A percentile compares a stretch with the other conserved stretches of the same genome.
Conservation (phyloP, 1,140 invertebrate species). For the Leptinotarsa undecemlineata region DNA sequence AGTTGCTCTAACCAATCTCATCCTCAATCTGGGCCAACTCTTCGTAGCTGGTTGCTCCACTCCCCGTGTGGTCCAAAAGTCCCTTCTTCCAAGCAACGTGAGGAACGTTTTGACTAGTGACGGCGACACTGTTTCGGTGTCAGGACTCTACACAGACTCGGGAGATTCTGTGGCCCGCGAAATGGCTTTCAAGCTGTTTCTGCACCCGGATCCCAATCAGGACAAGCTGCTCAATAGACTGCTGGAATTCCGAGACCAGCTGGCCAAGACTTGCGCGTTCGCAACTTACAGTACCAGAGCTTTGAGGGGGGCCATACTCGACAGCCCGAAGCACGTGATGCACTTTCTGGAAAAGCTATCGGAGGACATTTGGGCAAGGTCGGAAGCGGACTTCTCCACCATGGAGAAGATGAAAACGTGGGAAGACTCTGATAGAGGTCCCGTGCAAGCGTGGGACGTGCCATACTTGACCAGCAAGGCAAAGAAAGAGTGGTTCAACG, state of each 20-base stretch:
- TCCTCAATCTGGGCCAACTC: constrained; percentile 74
- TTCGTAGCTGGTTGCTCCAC: constrained; percentile 80
- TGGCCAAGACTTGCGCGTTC: constrained; percentile 88
- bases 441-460: constrained; percentile 80
- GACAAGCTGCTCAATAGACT: constrained; percentile 75
- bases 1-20: constrained; percentile 81
- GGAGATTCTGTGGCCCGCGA: constrained; percentile 79
- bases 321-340: constrained; percentile 75
- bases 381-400: constrained; percentile 69
- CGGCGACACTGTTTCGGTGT: constrained; percentile 59
- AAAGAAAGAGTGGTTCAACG: constrained; percentile 70
- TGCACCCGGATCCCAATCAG: constrained; percentile 79
- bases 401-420: constrained; percentile 76
- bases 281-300: constrained; percentile 85
- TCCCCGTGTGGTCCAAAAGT: constrained; percentile 67
- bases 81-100: constrained; percentile 71
- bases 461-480: constrained; percentile 77
- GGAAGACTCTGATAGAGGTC: constrained; percentile 58
- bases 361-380: constrained; percentile 66
- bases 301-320: constrained; percentile 83
- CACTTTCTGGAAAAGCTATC: constrained; percentile 82
- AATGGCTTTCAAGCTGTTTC: constrained; percentile 84
- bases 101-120: constrained; percentile 26
- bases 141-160: constrained; percentile 82
- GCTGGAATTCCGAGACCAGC: constrained; percentile 70